Percentiles rank a stretch among this genome's conserved stretches.
These are phyloP conservation scores for Oscheius myriophilus DNA, from an alignment of 2,888 invertebrate species.

Conservation along the genomic window DNA sequence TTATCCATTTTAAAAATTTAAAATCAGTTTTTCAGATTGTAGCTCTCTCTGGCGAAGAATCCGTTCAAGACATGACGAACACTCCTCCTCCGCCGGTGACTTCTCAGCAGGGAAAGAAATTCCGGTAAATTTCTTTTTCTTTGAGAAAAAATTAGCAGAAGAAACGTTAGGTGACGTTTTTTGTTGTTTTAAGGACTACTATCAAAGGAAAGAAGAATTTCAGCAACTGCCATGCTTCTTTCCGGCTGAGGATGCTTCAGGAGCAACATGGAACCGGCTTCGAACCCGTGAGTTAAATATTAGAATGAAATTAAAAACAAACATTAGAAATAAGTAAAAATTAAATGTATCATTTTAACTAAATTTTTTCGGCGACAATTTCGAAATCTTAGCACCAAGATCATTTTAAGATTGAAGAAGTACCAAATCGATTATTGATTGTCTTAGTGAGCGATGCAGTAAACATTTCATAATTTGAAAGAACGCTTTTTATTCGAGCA, in stretches of 20 bases:
- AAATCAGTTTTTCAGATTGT: conserved; percentile 55
- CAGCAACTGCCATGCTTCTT: conserved; percentile 61
- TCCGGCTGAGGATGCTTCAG: conserved; percentile 66
- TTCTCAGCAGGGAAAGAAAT: conserved; percentile 11
- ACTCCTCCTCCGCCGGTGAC: conserved; percentile 46
- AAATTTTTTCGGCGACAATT: too few species aligned
- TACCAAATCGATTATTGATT: too few species aligned
- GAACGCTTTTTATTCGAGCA: too few species aligned
- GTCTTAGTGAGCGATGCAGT: too few species aligned
- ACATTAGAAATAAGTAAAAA: too few species aligned
- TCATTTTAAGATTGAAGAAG: too few species aligned
- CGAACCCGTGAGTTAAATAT: conserved; percentile 39
- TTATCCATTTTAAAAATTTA: too few species aligned
- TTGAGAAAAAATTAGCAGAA: background rate
- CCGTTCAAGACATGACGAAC: conserved; percentile 47
- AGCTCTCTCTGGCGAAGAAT: conserved; percentile 54
- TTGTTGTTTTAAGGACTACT: background rate
- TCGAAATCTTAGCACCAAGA: too few species aligned
- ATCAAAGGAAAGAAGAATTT: conserved; percentile 25
- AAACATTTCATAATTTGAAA: too few species aligned
- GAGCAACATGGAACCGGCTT: conserved; percentile 60
- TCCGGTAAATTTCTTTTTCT: conserved; percentile 5
- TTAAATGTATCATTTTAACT: too few species aligned
- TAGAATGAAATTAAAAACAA: too few species aligned
- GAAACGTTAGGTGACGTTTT: background rate